Base-by-base conservation (phyloP, 2,113 vertebrate genomes). In the Jacana jacana region DNA sequence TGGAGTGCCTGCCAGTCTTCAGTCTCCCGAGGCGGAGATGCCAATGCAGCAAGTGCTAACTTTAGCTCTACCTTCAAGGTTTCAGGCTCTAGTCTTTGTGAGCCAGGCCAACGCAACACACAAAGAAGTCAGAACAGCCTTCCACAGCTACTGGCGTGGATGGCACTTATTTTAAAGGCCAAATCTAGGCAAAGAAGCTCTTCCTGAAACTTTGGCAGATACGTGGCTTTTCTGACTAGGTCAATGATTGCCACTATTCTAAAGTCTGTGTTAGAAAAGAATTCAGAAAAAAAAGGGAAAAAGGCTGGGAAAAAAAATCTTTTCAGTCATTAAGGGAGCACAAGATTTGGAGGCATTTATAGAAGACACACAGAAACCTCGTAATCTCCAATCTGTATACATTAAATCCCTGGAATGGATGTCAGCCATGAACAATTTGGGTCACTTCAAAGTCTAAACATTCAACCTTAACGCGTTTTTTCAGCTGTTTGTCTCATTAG, bases 31-130 rank as follows among this genome's bases (percentile, higher is more conserved):
- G 70, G 70, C 63, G 27, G 3, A 81, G 24, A 30, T 12, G 69
- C 72, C 94, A 95, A 40, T 63, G 40, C 66, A 94, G 95, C 95
- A 96, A 96, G 88, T 78, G 79, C 68, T 92, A 52, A 91, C 86
- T 95, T 68, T 1, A 93, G 35, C 42, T 68, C 28, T 27, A 63
- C 48, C 92, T 96, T 93, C 60, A 10, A 94, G 64, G 94, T 78
- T 95, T 95, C 73, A 81, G 44, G 35, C 71, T 69, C 69, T 48
- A 37, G 11, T 16, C 79, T 81, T 83, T 42, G 58, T 78, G 30
- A 87, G 39, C 13, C 70, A 78, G 49, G 35, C 15, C 88, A 77
- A 76, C 0, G 0, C 11, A 51, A 60, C 81, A 92, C 35, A 52
- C 31, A 46, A 20, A 28, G 30, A 51, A 27, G 37, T 70, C 35